Base-by-base conservation (phyloP, 1,140 invertebrate genomes). In the Teleopsis dalmanni region DNA sequence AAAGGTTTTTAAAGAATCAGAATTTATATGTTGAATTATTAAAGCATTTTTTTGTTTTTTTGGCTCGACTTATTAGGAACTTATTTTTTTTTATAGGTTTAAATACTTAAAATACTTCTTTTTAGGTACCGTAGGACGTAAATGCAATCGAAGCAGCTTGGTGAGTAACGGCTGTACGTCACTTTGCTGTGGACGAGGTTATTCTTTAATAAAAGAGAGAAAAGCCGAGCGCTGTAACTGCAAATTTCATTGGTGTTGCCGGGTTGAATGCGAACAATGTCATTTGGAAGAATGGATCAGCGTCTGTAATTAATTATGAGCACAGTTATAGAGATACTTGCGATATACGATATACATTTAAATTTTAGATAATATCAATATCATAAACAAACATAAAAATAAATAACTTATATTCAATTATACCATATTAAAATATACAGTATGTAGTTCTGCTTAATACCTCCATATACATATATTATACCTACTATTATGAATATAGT, bases 161-260 rank as follows among this genome's bases (percentile, higher is more conserved):
- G 75, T 74, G 16, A 78, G 79, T 13, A 87, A 91, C 55, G 85
- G 86, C 21, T 95, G 91, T 73, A 80, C 83, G 27, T 81, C 87
- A 1, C 76, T 95, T 21, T 95, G 93, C 73, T 95, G 93, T 72
- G 91, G 91, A 1, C 74, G 91, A 54, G 91, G 91, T 1, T 91
- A 93, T 73, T 89, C 88, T 58, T 81, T 88, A 36, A 79, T 91
- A 14, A 80, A 86, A 59, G 80, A 84, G 59, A 79, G 81, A 49
- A 78, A 82, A 53, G 80, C 80, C 11, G 84, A 91, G 60, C 75
- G 83, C 13, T 95, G 92, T 72, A 79, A 84, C 57, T 95, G 92
- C 76, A 85, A 85, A 68, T 95, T 95, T 73, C 80, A 87, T 53
- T 95, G 91, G 91, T 95, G 92, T 75, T 95, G 92, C 71, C 76